phyloP scores from a whole-genome alignment of 2,888 invertebrate species.

The Epiblema foenella region DNA sequence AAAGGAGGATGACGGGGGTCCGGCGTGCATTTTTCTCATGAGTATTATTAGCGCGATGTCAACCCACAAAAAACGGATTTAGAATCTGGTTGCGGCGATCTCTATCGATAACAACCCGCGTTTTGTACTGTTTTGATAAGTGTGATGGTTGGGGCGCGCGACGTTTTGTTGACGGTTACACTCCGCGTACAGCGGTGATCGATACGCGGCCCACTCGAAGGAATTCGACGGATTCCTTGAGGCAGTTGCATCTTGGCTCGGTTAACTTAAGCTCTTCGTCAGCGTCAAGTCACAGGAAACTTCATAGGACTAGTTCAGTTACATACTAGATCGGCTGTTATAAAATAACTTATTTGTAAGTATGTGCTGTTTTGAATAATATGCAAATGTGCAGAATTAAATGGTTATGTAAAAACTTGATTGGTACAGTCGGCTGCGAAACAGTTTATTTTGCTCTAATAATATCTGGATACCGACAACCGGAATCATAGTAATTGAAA shows the following conservation, averaged over 20 bases:
- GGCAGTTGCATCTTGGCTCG: conserved; percentile 7
- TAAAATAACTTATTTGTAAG: background rate
- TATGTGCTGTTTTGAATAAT: background rate
- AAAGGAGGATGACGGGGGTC: conserved; percentile 82
- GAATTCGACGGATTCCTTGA: conserved; percentile 46
- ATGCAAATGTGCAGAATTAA: too few species aligned
- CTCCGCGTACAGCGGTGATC: conserved; percentile 71
- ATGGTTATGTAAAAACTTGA: background rate
- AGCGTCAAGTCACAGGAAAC: background rate
- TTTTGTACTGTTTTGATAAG: conserved; percentile 84
- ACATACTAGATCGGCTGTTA: background rate
- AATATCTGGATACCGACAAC: too few species aligned
- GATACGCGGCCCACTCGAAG: conserved; percentile 56
- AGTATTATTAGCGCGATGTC: conserved; percentile 85
- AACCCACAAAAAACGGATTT: conserved; percentile 82
- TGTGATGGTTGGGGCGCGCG: conserved; percentile 68
- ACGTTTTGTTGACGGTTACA: conserved; percentile 78
- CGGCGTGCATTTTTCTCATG: conserved; percentile 83
- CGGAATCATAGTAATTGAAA: too few species aligned
- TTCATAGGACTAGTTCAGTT: background rate
- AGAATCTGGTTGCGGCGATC: conserved; percentile 80
- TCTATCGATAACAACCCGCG: conserved; percentile 81
- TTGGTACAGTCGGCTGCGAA: too few species aligned
- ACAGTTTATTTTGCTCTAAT: too few species aligned
- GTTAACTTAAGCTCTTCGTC: background rate